Evolutionary conservation across 2,888 invertebrate genomes (phyloP).

Genomic region (Sarcophaga carnaria): DNA sequence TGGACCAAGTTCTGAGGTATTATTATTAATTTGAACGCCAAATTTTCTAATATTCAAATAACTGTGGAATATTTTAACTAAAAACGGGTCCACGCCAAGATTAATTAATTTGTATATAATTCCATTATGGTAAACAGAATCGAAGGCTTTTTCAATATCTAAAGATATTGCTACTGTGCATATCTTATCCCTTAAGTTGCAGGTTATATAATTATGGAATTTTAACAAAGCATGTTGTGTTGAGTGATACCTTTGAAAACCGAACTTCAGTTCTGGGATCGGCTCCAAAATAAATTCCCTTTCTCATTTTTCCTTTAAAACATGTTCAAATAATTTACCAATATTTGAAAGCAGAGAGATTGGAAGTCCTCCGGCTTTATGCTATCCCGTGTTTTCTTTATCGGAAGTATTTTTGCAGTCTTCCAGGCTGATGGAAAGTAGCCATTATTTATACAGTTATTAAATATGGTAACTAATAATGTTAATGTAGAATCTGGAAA

Average conservation of each 20-base stretch:
- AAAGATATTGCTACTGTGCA: too few species aligned
- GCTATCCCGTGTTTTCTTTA: neutral
- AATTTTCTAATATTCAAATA: neutral
- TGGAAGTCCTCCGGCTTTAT: neutral
- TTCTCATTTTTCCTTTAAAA: too few species aligned
- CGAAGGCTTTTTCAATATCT: slow-evolving; percentile 1
- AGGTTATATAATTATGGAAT: too few species aligned
- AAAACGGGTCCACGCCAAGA: slow-evolving; percentile 3
- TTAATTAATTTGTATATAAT: too few species aligned
- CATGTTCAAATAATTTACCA: too few species aligned
- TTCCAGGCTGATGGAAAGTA: neutral
- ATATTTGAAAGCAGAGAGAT: too few species aligned
- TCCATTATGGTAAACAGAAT: neutral
- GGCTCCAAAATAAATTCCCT: too few species aligned
- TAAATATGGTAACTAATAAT: neutral
- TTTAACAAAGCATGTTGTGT: too few species aligned
- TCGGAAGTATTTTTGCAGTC: neutral
- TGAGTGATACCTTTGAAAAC: too few species aligned
- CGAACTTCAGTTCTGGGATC: too few species aligned
- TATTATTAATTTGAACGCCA: neutral
- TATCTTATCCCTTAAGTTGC: too few species aligned
- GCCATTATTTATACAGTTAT: too few species aligned
- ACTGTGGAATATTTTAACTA: slow-evolving; percentile 10
- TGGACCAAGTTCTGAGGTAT: neutral
- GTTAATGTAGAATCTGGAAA: neutral